Evolutionary conservation across 1,140 invertebrate species (phyloP).

Genomic region (Euwallacea fornicatus): DNA sequence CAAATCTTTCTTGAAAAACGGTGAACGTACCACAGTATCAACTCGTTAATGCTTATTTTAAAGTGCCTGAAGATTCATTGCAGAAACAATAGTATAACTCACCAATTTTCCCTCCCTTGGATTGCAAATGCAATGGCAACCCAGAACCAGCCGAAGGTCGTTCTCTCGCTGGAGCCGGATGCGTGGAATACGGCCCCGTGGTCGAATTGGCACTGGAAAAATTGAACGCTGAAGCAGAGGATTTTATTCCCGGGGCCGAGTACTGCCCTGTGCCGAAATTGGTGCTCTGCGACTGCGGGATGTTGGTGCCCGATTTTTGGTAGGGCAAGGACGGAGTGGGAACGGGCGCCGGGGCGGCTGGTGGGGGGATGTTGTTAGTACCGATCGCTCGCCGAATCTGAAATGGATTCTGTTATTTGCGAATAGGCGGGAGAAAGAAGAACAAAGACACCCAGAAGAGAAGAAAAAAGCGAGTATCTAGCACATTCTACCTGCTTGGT

Average conservation of each 20-base stretch:
- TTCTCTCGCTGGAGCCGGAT: constrained; percentile 57
- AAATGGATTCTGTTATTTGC: constrained; percentile 21
- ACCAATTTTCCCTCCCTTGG: constrained; percentile 45
- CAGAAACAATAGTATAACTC: background rate
- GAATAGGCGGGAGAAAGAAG: too few relatives aligned
- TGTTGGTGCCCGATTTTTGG: constrained; percentile 50
- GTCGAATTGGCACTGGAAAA: constrained; percentile 54
- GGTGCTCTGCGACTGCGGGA: constrained; percentile 60
- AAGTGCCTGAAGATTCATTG: too few relatives aligned
- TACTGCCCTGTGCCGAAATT: constrained; percentile 54
- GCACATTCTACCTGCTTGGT: constrained; percentile 56
- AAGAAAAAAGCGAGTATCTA: background rate
- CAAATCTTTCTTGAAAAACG: too few relatives aligned
- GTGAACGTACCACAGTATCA: background rate
- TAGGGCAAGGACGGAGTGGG: constrained; percentile 58
- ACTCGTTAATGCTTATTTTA: too few relatives aligned
- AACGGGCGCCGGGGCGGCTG: constrained; percentile 66
- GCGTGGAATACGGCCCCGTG: constrained; percentile 58
- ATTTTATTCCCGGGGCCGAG: constrained; percentile 56
- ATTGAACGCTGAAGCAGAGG: constrained; percentile 61
- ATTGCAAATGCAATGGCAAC: constrained; percentile 51
- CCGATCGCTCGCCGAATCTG: constrained; percentile 57
- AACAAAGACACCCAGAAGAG: background rate
- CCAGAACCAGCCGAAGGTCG: constrained; percentile 57
- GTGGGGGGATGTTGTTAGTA: constrained; percentile 61